Conservation (phyloP, 2,888 invertebrate genomes). For the Halictus ligatus region DNA sequence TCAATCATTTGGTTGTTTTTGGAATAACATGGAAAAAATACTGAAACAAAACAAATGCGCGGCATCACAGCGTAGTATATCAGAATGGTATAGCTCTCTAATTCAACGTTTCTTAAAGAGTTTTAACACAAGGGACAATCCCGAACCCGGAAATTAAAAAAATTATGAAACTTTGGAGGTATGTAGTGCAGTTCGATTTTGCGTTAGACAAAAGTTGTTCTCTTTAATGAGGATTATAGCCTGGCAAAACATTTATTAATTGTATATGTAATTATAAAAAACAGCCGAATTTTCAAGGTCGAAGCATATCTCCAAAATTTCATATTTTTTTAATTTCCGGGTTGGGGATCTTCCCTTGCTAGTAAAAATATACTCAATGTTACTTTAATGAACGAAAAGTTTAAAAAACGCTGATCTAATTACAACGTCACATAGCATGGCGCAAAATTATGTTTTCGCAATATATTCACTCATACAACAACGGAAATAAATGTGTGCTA, state of each 20-base stretch:
- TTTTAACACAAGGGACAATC: neutral
- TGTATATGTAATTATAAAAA: too few relatives aligned
- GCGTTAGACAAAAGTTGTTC: too few relatives aligned
- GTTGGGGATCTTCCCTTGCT: too few relatives aligned
- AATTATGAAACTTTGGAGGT: too few relatives aligned
- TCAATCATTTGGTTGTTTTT: constrained; percentile 50
- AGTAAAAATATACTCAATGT: too few relatives aligned
- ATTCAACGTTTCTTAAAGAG: neutral
- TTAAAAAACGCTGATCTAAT: neutral
- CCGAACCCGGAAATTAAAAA: too few relatives aligned
- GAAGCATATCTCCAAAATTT: too few relatives aligned
- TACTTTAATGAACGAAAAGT: neutral
- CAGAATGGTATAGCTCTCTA: neutral
- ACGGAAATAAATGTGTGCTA: constrained; percentile 56
- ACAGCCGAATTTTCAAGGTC: too few relatives aligned
- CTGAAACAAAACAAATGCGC: constrained; percentile 35
- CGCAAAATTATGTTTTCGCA: constrained; percentile 45
- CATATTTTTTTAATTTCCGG: too few relatives aligned
- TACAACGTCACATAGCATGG: constrained; percentile 46
- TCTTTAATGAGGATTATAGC: too few relatives aligned
- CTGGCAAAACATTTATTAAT: too few relatives aligned
- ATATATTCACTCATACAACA: constrained; percentile 59
- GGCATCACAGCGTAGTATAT: constrained; percentile 53
- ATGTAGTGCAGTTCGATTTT: too few relatives aligned
- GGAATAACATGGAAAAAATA: constrained; percentile 28